Evolutionary conservation across 2,888 invertebrate genomes (phyloP), one percentile per base, ranked within the genome.

Genomic region (Cryptocephalus moraei): DNA sequence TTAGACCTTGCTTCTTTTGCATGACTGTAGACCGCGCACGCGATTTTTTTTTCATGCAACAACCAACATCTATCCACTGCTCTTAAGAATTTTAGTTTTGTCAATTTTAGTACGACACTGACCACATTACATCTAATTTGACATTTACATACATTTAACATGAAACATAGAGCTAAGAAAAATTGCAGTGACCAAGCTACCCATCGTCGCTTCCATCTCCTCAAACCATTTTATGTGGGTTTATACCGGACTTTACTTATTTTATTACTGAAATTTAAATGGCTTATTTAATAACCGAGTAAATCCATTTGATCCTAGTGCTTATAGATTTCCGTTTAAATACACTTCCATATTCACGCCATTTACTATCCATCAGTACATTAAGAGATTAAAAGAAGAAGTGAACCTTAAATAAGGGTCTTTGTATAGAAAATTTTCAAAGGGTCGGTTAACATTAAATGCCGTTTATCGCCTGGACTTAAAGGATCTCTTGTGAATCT

Each of bases 11-110:
- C 46, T 45, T 39, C 36, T 48, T 47, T 49, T 49, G 41, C 44
- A 46, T 49, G 49, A 41, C 44, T 50, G 39, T 40, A 39, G 22
- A 51, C 46, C 49, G 45, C 52, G 49, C 51, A 53, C 55, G 53
- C 4, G 10, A 31, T 32, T 45, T 14, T 10, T 32, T 22, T 47
- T 44, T 47, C 67, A 67, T 67, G 66, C 66, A 66, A 66, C 64
- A 66, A 63, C 61, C 62, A 65, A 64, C 64, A 65, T 59, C 59
- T 62, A 66, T 65, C 63, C 63, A 62, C 56, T 36, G 36, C 36
- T 36, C 36, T 36, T 12, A 36, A 36, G 12, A 36, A 2, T 36
- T 11, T 36, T n/a, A 22, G 22, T 22, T n/a, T 36, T 36, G 36
- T 36, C 36, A 36, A 36, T 12, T 12, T 36, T 12, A 44, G 45